Base-by-base conservation (phyloP, 2,888 invertebrate genomes). In the Drosophila subquinaria region DNA sequence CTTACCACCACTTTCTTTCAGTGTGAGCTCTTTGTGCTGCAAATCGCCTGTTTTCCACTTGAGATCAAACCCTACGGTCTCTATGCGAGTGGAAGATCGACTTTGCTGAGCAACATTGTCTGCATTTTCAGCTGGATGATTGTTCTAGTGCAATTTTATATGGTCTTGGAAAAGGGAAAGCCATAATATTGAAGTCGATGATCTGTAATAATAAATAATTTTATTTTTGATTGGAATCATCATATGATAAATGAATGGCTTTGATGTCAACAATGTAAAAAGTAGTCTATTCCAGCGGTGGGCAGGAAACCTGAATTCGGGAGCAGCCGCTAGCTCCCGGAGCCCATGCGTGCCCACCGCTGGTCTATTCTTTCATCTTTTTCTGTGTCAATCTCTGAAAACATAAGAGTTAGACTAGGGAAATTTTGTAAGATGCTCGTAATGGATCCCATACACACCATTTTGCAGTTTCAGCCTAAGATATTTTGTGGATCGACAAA, bases 21-120 rank as follows among this genome's bases (percentile, higher is more conserved):
- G 79, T 79, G 63, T 65, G 61, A 79, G 4, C 43, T 63, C 0
- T 62, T 68, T 27, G 63, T 61, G 8, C 51, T 79, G 10, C 79
- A 79, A 47, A 42, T 79, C 4, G 53, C 63, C 8, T 51, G 60
- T 20, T 79, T 61, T 13, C 69, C 73, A 0, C 30, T 68, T 2
- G 4, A 53, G 9, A 27, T 73, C 3, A 47, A 55, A 0, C 53
- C 79, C 4, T 79, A 20, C 6, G 76, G 79, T 10, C 33, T 73
- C 0, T 48, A 47, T 13, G 9, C 6, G 0, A 53, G 48, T 4
- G 79, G 79, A 23, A 65, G 40, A 11, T 36, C 59, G 0, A 55
- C 56, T 27, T 68, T 76, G 79, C n/a, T 79, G 1, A 67, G 60
- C 23, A 76, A 68, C 30, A 8, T 48, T n/a, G 53, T 33, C 10